Conservation (phyloP, 2,113 vertebrate genomes). For the Agapornis roseicollis region DNA sequence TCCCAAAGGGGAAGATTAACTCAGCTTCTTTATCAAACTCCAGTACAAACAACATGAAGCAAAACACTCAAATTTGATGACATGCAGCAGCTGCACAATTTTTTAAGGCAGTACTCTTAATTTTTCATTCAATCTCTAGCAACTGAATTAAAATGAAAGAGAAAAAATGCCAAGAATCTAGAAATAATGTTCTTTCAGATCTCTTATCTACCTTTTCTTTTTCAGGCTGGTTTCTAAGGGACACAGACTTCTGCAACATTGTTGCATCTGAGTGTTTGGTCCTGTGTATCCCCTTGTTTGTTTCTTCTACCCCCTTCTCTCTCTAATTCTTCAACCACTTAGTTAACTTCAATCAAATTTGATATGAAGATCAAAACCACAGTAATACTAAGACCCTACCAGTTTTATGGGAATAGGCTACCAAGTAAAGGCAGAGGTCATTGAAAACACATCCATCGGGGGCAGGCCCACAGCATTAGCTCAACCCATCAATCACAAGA, state of each 20-base stretch:
- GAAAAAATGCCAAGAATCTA: not conserved
- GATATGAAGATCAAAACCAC: not conserved
- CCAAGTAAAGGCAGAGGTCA: not conserved
- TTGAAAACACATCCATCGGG: not conserved
- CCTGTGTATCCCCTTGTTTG: not conserved
- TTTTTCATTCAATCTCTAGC: not conserved
- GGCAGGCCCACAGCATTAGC: not conserved
- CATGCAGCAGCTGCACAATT: not conserved
- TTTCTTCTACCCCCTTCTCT: accelerated
- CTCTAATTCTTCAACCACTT: not conserved
- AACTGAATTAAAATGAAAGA: not conserved
- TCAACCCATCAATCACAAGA: not conserved
- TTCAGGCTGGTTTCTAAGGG: not conserved
- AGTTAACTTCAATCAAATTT: not conserved
- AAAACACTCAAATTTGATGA: not conserved
- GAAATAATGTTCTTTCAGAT: not conserved
- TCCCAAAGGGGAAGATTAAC: not conserved
- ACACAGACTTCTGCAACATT: not conserved
- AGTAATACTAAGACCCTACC: not conserved
- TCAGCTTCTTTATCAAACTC: not conserved
- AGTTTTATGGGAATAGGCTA: not conserved
- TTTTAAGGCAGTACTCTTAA: not conserved
- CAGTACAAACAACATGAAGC: not conserved
- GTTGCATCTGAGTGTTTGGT: not conserved
- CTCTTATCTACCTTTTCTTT: not conserved